Evolutionary conservation across 2,888 invertebrate genomes (phyloP).

Genomic region (Chloromyia formosa): DNA sequence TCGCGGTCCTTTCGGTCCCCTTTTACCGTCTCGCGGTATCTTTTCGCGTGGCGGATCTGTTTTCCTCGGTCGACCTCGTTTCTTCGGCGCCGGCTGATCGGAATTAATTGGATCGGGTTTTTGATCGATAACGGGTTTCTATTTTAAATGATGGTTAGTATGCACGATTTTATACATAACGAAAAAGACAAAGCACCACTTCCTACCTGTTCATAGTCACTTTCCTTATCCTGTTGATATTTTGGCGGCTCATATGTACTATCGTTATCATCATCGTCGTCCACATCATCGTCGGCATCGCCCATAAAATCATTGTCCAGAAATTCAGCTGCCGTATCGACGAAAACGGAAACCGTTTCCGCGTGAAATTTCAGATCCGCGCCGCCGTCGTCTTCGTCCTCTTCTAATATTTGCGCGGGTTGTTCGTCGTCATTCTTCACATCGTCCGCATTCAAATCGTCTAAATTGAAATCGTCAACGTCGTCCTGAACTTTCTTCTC

Average conservation of each 20-base stretch:
- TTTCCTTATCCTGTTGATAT: neutral
- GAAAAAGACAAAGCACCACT: neutral
- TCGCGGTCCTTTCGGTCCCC: slow-evolving; percentile 13
- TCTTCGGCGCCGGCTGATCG: neutral
- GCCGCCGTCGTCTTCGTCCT: neutral
- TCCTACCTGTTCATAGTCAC: slow-evolving; percentile 8
- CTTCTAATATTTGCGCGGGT: neutral
- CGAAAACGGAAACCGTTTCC: slow-evolving; percentile 17
- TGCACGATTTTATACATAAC: no score
- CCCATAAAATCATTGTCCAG: neutral
- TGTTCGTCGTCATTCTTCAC: neutral
- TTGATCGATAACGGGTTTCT: no score
- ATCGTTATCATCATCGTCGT: slow-evolving; percentile 28
- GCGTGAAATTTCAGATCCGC: neutral
- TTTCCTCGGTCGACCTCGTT: slow-evolving; percentile 25
- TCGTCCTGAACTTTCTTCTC: slow-evolving; percentile 29
- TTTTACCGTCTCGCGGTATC: neutral
- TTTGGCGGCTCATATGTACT: slow-evolving; percentile 23
- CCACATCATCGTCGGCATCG: neutral
- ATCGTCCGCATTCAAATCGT: neutral
- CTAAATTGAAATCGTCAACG: slow-evolving; percentile 17
- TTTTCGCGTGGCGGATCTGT: slow-evolving; percentile 27
- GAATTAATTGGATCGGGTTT: no score
- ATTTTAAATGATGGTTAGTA: neutral
- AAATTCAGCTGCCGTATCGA: neutral